Evolutionary conservation across 2,797 vertebrate species (phyloP).

Genomic region (Tamandua tetradactyla): DNA sequence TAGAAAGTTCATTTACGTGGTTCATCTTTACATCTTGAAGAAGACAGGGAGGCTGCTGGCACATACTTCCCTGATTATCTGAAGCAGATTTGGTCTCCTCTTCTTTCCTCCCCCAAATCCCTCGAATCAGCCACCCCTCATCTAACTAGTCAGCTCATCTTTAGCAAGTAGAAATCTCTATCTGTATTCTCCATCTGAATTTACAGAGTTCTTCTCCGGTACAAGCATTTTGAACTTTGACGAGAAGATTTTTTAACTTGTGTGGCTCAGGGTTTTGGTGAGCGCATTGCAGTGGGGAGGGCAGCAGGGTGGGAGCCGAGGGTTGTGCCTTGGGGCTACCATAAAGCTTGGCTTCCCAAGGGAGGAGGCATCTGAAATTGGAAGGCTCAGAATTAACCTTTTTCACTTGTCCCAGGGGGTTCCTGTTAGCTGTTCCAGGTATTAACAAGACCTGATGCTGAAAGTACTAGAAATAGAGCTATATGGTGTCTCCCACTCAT

Average conservation of each 20-base stretch:
- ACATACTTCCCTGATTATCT: background rate
- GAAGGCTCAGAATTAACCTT: background rate
- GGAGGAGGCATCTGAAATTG: background rate
- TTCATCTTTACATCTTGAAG: background rate
- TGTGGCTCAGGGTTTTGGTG: background rate
- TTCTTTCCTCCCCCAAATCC: background rate
- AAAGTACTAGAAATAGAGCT: background rate
- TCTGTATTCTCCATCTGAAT: background rate
- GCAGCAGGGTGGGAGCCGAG: accelerated
- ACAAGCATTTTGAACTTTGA: background rate
- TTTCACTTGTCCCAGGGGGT: background rate
- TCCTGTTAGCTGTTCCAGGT: too few relatives aligned
- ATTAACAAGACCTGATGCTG: background rate
- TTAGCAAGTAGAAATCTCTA: background rate
- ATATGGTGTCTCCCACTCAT: background rate
- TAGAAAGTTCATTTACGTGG: background rate
- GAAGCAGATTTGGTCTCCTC: too few relatives aligned
- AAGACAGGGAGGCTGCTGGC: background rate
- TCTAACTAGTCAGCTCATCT: background rate
- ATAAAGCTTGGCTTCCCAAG: background rate
- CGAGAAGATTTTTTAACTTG: background rate
- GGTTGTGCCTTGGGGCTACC: background rate
- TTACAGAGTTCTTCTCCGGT: background rate
- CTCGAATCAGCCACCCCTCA: accelerated
- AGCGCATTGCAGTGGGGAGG: background rate